Evolutionary conservation across 2,113 vertebrate genomes (phyloP), one percentile per base, ranked within the genome.

Genomic region (Cololabis saira): DNA sequence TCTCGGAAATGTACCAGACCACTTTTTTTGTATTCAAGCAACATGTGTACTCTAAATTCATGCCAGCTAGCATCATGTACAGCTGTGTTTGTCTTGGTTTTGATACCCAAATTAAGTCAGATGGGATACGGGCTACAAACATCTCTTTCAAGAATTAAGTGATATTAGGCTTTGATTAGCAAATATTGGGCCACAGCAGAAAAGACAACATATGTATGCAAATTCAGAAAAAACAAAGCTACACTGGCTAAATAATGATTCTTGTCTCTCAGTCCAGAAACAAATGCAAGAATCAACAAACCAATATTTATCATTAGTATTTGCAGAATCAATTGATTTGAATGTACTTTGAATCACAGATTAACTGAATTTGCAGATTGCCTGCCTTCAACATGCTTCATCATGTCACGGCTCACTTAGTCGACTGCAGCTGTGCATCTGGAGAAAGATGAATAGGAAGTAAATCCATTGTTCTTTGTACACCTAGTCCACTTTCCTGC

Each of bases 271-370:
- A 68, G 67, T 56, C 51, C 37, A 27, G 73, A 77, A 57, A 71
- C 69, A 75, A 74, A 86, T 77, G 70, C 69, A 86, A 82, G 78
- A 44, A 65, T 60, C 60, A 44, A 53, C 49, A 89, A 76, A 54
- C 76, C 86, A 84, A 81, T 80, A 61, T 80, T 76, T 80, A 40
- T 71, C 74, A 79, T 80, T 79, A 74, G 61, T 56, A 67, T 79
- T 74, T 80, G 61, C 70, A 65, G 54, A 70, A 69, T 71, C 52
- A 74, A 68, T 78, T 73, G 5, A 85, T 78, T 85, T 82, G 70
- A 53, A 64, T 80, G 51, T 59, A 33, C 59, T 81, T 89, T 78
- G 67, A 76, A 71, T 83, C 15, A 50, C 15, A 67, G 42, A 64
- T 72, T 2, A 27, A 57, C 16, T 56, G 33, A 75, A 73, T 48